Evolutionary conservation across 2,888 invertebrate species (phyloP), one percentile per base, ranked within the genome.

Genomic region (Palloptera scutellata): DNA sequence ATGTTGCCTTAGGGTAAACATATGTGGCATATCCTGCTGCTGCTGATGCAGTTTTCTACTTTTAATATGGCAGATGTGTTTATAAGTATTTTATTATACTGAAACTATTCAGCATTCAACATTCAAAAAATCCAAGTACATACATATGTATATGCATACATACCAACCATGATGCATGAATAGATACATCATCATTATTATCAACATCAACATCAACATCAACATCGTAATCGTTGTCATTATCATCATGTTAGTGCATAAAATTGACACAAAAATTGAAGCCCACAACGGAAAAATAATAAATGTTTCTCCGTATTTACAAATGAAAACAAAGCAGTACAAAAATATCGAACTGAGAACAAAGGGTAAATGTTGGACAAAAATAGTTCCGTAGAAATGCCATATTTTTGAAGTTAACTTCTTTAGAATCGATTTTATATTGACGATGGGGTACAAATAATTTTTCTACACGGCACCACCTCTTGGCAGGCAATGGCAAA

Each of bases 41-140:
- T 4, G 9, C 30, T 30, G 30, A 9, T n/a, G 30, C n/a, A n/a
- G 9, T 11, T 12, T 19, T 57, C 15, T 20, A 43, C 45, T 30
- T 59, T 59, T 59, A 59, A 59, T 59, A 43, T 45, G 30, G 30
- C 20, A 61, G 15, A 61, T 61, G 60, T 61, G 51, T 61, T 61
- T 61, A 15, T 61, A n/a, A n/a, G n/a, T n/a, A 20, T 61, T 61
- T 61, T 51, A 61, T 48, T 20, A 48, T 42, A 6, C 11, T 58
- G 58, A 3, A 58, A 58, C 58, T 15, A 20, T 11, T 30, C 5
- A 4, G 4, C 11, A 19, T 30, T 30, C 30, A 30, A 30, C n/a
- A n/a, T n/a, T n/a, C n/a, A n/a, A n/a, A n/a, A n/a, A n/a, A n/a
- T n/a, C n/a, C n/a, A n/a, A n/a, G n/a, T n/a, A n/a, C n/a, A n/a